These are phyloP conservation scores for Zaprionus camerounensis DNA, from an alignment of 1,140 invertebrate species.

Conservation along the genomic window DNA sequence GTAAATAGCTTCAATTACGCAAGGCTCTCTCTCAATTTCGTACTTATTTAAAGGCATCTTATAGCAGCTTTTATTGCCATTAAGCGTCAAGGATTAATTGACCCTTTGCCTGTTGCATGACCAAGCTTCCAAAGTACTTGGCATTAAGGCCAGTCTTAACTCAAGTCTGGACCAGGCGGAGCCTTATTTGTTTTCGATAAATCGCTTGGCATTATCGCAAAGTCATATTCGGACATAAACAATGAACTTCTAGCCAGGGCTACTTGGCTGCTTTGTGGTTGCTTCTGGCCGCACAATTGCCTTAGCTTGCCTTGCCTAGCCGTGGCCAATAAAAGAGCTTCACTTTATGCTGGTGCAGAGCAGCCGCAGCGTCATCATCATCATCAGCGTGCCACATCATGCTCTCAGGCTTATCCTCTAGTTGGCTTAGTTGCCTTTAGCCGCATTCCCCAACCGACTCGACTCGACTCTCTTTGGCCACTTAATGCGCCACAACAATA, in stretches of 20 bases:
- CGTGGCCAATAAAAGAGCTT: conserved; percentile 65
- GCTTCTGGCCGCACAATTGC: conserved; percentile 69
- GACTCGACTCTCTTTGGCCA: conserved; percentile 55
- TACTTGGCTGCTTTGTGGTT: conserved; percentile 54
- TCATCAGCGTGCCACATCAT: conserved; percentile 12
- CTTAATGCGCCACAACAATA: conserved; percentile 81
- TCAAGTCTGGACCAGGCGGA: conserved; percentile 3
- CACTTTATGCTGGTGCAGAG: conserved; percentile 16
- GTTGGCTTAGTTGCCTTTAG: conserved; percentile 56
- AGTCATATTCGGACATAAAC: conserved; percentile 62
- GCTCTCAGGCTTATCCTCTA: conserved; percentile 8
- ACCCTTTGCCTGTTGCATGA: conserved; percentile 8
- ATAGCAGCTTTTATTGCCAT: background rate
- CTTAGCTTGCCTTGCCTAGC: conserved; percentile 15
- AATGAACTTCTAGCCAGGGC: conserved; percentile 37
- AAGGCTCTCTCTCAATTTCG: background rate
- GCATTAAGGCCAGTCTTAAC: conserved; percentile 7
- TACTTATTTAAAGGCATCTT: background rate
- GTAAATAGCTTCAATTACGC: background rate
- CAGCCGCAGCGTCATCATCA: conserved; percentile 57
- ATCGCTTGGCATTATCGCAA: conserved; percentile 56
- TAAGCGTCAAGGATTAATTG: background rate
- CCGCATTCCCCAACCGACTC: conserved; percentile 41
- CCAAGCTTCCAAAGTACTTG: conserved; percentile 1
- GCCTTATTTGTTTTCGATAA: conserved; percentile 52